These are phyloP conservation scores for Entomobrya proxima DNA, from an alignment of 2,888 invertebrate genomes.

Conservation along the genomic window DNA sequence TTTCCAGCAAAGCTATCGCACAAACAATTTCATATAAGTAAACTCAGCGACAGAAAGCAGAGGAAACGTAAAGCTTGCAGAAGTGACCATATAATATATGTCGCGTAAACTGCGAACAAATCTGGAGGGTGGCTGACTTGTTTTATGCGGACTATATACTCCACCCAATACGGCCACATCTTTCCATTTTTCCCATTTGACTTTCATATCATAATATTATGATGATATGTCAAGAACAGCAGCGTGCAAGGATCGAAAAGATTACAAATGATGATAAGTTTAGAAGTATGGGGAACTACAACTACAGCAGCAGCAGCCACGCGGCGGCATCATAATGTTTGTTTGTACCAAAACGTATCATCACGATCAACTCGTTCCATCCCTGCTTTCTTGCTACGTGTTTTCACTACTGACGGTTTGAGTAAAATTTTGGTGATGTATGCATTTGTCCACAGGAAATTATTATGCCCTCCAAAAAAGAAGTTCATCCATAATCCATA, in stretches of 20 bases:
- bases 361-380: neutral
- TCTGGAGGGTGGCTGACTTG: neutral
- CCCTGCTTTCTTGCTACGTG: too few relatives aligned
- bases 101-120: neutral
- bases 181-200: slow-evolving; percentile 43
- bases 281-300: neutral
- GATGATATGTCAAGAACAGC: slow-evolving; percentile 60
- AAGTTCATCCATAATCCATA: too few relatives aligned
- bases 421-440: neutral
- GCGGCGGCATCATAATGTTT: slow-evolving; percentile 16
- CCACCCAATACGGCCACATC: neutral
- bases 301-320: slow-evolving; percentile 19
- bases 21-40: neutral
- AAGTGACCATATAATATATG: neutral
- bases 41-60: too few relatives aligned
- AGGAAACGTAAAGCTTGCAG: neutral
- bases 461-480: too few relatives aligned
- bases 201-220: slow-evolving; percentile 65
- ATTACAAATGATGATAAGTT: slow-evolving; percentile 56
- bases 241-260: slow-evolving; percentile 45
- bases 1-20: neutral
- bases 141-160: neutral
- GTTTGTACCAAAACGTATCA: neutral
- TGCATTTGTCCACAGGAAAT: neutral
- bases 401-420: too few relatives aligned